A percentile compares a stretch with the other conserved stretches of the same genome.
Conservation (phyloP, 92 coral and sea anemone genomes). For the Anthopleura xanthogrammica region DNA sequence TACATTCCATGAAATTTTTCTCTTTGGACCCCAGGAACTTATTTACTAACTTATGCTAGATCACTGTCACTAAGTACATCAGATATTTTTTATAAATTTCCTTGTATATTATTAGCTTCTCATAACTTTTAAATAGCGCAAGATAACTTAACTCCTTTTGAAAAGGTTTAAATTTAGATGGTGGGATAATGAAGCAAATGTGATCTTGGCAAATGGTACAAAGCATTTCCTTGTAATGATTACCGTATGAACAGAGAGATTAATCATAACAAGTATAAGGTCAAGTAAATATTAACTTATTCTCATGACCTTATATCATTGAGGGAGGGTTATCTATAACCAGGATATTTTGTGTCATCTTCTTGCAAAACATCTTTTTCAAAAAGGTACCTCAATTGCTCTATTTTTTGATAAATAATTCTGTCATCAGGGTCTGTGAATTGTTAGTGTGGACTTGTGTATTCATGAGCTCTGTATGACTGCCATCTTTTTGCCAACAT, state of each 20-base stretch:
- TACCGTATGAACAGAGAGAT: not conserved
- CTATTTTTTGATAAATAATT: constrained; percentile 5
- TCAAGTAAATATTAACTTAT: not conserved
- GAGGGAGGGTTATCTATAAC: not conserved
- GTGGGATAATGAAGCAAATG: not conserved
- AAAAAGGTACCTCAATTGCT: not conserved
- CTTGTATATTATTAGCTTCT: not conserved
- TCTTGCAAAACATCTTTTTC: not conserved
- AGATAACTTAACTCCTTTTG: not conserved
- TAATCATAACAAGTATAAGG: not conserved
- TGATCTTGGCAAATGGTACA: not conserved
- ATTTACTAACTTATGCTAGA: not conserved
- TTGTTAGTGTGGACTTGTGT: not conserved
- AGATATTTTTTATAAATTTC: no score
- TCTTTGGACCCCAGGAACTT: not conserved
- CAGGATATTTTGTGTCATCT: not conserved
- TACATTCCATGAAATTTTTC: not conserved
- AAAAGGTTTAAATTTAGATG: not conserved
- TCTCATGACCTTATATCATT: not conserved
- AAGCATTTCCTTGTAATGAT: not conserved
- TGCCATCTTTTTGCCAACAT: constrained; percentile 63
- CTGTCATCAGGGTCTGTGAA: not conserved
- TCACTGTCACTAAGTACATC: no score
- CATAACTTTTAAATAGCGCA: not conserved
- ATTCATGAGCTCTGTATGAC: constrained; percentile 40